Evolutionary conservation across 1,140 invertebrate genomes (phyloP), one percentile per base, ranked within the genome.

Genomic region (Leptinotarsa lineolata): DNA sequence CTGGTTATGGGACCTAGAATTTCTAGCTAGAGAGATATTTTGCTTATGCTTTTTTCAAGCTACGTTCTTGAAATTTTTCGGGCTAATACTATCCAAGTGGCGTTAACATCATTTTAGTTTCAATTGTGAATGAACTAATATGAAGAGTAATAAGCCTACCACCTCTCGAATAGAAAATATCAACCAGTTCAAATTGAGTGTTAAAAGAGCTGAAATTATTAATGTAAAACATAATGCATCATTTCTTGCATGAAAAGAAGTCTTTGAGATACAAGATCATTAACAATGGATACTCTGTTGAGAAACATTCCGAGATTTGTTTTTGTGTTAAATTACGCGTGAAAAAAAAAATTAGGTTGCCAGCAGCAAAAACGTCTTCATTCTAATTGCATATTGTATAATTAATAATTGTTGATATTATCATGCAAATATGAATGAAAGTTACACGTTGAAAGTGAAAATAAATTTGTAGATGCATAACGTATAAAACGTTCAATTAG

Each of bases 331-430:
- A 66, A 66, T 66, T 66, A 66, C 44, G 64, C 64, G 39, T 66
- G 64, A 66, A 66, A 66, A 44, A n/a, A 66, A 66, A 46, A 45
- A 39, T 66, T 46, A 6, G 64, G 64, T 46, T 66, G 39, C 64
- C n/a, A 24, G 22, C 30, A 18, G 24, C 64, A 66, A 44, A 66
- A 30, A 64, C 44, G 20, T 64, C 70, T 71, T 63, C 39, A 63
- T 71, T 63, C 70, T 46, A 63, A 63, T 71, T 71, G 63, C 30
- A 63, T 64, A 65, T 71, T 45, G 70, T 71, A 45, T 71, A 71
- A 71, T 71, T 71, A 71, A 71, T 64, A 39, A 71, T 60, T 59
- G 60, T 71, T 63, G 58, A 71, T 63, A 63, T 71, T 71, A 71
- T 71, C 70, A 71, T 71, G 70, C 70, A 71, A 71, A 71, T 71